phyloP scores from a whole-genome alignment of 2,888 invertebrate genomes.

The Bembecia ichneumoniformis region DNA sequence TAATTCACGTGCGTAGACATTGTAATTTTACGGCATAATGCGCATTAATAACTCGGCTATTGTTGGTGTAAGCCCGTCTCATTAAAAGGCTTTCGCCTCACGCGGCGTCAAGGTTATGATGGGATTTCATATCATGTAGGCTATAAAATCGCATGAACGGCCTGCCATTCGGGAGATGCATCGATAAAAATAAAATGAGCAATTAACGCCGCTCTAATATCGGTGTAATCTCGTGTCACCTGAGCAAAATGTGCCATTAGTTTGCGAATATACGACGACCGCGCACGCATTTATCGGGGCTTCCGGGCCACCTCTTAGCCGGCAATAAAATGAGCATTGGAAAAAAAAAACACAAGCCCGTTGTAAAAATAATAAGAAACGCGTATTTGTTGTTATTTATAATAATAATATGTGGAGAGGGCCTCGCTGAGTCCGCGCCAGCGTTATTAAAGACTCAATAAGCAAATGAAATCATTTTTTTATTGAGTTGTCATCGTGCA shows the following conservation, averaged over 20 bases:
- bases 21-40: conserved; percentile 44
- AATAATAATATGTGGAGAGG: conserved; percentile 54
- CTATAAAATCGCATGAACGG: conserved; percentile 27
- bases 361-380: conserved; percentile 45
- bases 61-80: conserved; percentile 25
- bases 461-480: conserved; percentile 73
- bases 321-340: conserved; percentile 23
- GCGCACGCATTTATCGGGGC: conserved; percentile 47
- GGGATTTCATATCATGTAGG: conserved; percentile 33
- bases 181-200: conserved; percentile 32
- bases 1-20: conserved; percentile 32
- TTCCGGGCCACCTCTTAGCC: conserved; percentile 32
- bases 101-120: conserved; percentile 30
- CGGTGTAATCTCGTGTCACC: conserved; percentile 37
- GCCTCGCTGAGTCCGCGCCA: conserved; percentile 37
- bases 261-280: conserved; percentile 25
- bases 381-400: conserved; percentile 56
- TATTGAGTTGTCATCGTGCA: conserved; percentile 69
- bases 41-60: conserved; percentile 30
- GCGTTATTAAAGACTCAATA: conserved; percentile 70
- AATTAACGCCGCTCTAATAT: conserved; percentile 36
- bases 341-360: conserved; percentile 29
- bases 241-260: conserved; percentile 28
- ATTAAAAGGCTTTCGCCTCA: conserved; percentile 21
- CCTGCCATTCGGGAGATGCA: conserved; percentile 27